A percentile compares a stretch with the other conserved stretches of the same genome.
Conservation (phyloP, 2,797 vertebrate genomes). For the Lindbergichthys nudifrons region DNA sequence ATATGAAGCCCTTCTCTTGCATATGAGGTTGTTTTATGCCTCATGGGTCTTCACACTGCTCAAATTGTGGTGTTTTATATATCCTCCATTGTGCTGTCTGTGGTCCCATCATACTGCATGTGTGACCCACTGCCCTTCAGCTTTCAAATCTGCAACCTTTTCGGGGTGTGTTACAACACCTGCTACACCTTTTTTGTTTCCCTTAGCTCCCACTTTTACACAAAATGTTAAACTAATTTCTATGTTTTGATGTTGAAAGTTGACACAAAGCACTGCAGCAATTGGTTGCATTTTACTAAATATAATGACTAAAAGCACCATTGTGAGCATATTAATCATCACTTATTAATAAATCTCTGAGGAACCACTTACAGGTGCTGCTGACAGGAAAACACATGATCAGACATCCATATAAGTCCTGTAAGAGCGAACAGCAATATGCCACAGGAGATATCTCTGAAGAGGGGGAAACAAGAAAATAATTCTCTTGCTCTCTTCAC, state of each 20-base stretch:
- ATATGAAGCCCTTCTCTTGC: conserved; percentile 5
- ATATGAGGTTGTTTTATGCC: conserved; percentile 18
- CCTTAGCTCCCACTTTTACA: neutral
- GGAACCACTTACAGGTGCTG: conserved; percentile 55
- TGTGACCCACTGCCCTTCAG: conserved; percentile 49
- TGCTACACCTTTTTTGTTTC: conserved; percentile 36
- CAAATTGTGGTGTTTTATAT: conserved; percentile 41
- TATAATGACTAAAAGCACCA: conserved; percentile 24
- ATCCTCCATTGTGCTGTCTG: conserved; percentile 49
- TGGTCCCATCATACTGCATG: conserved; percentile 60
- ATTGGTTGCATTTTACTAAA: conserved; percentile 17
- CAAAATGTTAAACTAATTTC: neutral
- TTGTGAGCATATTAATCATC: conserved; percentile 17
- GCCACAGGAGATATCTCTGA: conserved; percentile 89
- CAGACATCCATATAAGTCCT: conserved; percentile 45
- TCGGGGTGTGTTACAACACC: conserved; percentile 61
- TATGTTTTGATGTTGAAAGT: conserved; percentile 4
- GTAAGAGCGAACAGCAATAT: conserved; percentile 75
- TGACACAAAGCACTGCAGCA: conserved; percentile 15
- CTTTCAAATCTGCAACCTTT: conserved; percentile 17
- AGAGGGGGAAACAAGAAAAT: conserved; percentile 87
- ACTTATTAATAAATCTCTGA: conserved; percentile 27
- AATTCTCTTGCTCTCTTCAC: conserved; percentile 90
- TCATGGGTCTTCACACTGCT: conserved; percentile 25
- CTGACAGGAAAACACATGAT: conserved; percentile 45